These are phyloP conservation scores for Neotoma lepida DNA, from an alignment of 2,113 vertebrate genomes.

Conservation along the genomic window DNA sequence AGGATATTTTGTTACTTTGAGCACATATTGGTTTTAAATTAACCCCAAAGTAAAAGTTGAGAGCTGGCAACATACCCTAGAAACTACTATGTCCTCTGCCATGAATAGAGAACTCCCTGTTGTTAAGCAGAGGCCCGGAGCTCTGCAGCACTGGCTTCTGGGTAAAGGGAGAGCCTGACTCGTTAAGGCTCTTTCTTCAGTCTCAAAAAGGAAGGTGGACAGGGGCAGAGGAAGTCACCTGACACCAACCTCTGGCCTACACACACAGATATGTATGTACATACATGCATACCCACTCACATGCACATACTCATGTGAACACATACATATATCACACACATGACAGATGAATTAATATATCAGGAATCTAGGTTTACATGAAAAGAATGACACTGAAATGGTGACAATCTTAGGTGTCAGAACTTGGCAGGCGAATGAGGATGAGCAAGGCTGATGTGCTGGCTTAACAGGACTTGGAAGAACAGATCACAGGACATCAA, in stretches of 20 bases:
- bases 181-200: background rate
- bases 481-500: conserved; percentile 48
- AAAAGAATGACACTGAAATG: conserved; percentile 34
- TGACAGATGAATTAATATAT: background rate
- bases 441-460: background rate
- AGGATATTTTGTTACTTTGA: conserved; percentile 66
- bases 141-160: background rate
- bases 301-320: background rate
- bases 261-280: background rate
- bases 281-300: background rate
- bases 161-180: background rate
- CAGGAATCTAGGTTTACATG: conserved; percentile 5
- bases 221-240: background rate
- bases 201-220: background rate
- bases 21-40: conserved; percentile 72
- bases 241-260: background rate
- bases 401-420: conserved; percentile 11
- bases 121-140: background rate
- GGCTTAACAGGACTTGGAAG: conserved; percentile 9
- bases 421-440: conserved; percentile 5
- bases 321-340: background rate
- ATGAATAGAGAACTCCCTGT: conserved; percentile 7
- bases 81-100: conserved; percentile 61
- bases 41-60: conserved; percentile 66
- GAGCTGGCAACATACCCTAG: conserved; percentile 52